Evolutionary conservation across 2,797 vertebrate species (phyloP).

Genomic region (Anableps anableps): DNA sequence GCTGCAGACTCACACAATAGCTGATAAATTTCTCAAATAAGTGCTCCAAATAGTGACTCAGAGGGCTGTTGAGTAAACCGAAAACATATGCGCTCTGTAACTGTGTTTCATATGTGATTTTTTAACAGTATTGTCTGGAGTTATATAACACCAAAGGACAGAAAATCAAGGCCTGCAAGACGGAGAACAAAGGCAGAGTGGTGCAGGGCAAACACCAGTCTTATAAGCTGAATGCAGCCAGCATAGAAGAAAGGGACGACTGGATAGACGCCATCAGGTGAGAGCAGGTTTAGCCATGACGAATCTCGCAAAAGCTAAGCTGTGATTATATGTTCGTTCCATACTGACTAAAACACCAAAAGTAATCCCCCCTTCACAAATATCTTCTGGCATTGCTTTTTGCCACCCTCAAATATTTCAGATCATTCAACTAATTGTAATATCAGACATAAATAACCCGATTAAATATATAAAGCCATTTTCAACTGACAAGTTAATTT

Average conservation of each 20-base stretch:
- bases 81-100: constrained; percentile 17
- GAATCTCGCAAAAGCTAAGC: too few species aligned
- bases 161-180: constrained; percentile 97
- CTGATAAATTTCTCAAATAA: constrained; percentile 23
- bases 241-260: constrained; percentile 84
- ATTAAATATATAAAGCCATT: too few species aligned
- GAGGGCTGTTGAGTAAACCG: constrained; percentile 14
- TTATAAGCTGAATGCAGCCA: constrained; percentile 90
- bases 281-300: constrained; percentile 27
- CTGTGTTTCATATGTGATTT: constrained; percentile 38
- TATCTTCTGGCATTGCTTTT: not conserved
- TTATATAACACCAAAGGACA: constrained; percentile 88
- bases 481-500: too few species aligned
- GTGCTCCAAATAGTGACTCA: constrained; percentile 31
- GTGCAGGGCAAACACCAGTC: constrained; percentile 94
- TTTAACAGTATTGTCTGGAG: constrained; percentile 89
- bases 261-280: constrained; percentile 94
- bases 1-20: constrained; percentile 17
- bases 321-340: not conserved
- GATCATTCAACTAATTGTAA: too few species aligned
- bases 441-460: too few species aligned
- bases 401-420: too few species aligned
- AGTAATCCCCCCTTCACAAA: not conserved
- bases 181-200: constrained; percentile 88
- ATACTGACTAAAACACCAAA: too few species aligned